Conservation (phyloP, 2,888 invertebrate species). For the Eupithecia vulgata region DNA sequence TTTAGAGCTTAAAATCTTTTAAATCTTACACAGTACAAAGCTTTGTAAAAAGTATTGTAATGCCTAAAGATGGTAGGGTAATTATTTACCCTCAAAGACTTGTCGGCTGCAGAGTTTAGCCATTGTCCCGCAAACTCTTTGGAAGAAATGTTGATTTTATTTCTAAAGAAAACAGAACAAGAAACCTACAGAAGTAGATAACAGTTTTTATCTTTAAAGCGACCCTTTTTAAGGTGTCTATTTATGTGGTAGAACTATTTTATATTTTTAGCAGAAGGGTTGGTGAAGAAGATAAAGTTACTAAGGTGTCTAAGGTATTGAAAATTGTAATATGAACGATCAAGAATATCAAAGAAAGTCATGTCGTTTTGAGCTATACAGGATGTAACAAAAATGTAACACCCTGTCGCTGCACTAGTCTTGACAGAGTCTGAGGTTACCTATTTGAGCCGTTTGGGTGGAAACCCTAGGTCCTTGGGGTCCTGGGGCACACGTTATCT, state of each 20-base stretch:
- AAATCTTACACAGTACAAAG: slow-evolving; percentile 1
- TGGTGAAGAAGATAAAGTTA: neutral
- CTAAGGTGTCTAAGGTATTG: no score
- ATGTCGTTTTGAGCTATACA: no score
- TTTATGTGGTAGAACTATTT: neutral
- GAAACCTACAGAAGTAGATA: neutral
- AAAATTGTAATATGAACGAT: no score
- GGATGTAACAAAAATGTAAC: no score
- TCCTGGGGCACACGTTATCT: no score
- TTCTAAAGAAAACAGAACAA: slow-evolving; percentile 7
- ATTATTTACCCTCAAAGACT: slow-evolving; percentile 22
- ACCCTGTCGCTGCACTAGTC: no score
- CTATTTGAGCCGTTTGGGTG: no score
- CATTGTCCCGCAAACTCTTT: slow-evolving; percentile 10
- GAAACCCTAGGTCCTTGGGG: no score
- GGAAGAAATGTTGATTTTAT: slow-evolving; percentile 6
- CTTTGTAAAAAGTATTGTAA: slow-evolving; percentile 16
- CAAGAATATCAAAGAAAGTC: no score
- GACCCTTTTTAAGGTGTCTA: neutral
- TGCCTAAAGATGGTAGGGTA: slow-evolving; percentile 11
- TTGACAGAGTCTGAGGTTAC: no score
- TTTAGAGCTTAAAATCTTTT: slow-evolving; percentile 9
- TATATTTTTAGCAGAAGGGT: neutral
- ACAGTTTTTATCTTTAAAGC: neutral
- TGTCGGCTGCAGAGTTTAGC: slow-evolving; percentile 17